phyloP scores from a whole-genome alignment of 2,797 vertebrate genomes.

The Okamejei kenojei region DNA sequence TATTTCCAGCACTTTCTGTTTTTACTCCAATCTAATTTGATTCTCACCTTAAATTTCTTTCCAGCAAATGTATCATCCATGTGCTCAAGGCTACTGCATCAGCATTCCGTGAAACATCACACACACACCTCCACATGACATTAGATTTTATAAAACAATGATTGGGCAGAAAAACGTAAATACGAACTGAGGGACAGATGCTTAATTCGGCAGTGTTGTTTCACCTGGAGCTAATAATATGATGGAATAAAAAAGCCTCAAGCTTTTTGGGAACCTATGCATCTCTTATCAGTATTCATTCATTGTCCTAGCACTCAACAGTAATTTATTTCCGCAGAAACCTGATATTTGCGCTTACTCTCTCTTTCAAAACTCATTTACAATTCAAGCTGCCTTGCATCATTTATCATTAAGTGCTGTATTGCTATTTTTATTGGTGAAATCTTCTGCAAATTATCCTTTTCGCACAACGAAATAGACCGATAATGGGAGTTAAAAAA shows the following conservation, averaged over 20 bases:
- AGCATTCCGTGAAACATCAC: not conserved
- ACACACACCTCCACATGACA: not conserved
- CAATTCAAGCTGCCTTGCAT: slow-evolving; percentile 8
- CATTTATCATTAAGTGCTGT: slow-evolving; percentile 22
- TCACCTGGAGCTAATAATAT: not conserved
- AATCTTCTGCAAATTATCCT: slow-evolving; percentile 35
- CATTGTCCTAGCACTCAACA: not conserved
- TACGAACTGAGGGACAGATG: not conserved
- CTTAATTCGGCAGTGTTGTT: not conserved
- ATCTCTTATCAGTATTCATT: slow-evolving; percentile 8
- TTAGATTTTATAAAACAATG: not conserved
- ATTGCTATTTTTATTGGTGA: not conserved
- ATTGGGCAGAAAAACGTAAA: not conserved
- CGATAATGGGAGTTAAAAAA: slow-evolving; percentile 11
- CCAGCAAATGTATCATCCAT: not conserved
- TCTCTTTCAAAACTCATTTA: not conserved
- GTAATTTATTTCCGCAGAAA: slow-evolving; percentile 35
- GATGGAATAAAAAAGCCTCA: not conserved
- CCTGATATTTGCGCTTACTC: not conserved
- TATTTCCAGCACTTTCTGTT: too few relatives aligned
- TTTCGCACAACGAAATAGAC: slow-evolving; percentile 7
- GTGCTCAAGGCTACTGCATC: not conserved
- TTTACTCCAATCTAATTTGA: not conserved
- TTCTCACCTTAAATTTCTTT: slow-evolving; percentile 4
- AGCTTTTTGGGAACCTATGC: not conserved